Conservation (phyloP, 2,797 vertebrate species). For the Neosalanx taihuensis region DNA sequence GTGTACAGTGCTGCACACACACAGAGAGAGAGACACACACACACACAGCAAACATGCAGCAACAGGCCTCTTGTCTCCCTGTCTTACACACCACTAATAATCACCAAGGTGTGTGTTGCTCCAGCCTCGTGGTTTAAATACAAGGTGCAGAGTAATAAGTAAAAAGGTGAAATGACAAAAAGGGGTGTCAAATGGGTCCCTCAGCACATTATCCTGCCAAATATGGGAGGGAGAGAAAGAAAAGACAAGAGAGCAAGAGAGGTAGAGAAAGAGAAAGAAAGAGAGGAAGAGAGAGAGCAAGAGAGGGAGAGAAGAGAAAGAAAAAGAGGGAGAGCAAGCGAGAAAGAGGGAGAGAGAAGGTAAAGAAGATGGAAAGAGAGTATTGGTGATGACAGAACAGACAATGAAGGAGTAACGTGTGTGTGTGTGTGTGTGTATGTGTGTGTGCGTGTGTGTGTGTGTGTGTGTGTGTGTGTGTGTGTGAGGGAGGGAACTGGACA, state of each 20-base stretch:
- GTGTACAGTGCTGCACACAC: background rate
- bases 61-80: conserved; percentile 1
- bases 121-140: conserved; percentile 26
- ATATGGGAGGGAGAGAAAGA: conserved; percentile 4
- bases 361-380: conserved; percentile 26
- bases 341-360: conserved; percentile 16
- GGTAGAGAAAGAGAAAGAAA: no score
- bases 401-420: conserved; percentile 16
- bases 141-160: conserved; percentile 22
- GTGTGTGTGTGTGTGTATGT: no score
- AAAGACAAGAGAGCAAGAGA: no score
- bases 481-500: conserved; percentile 18
- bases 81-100: background rate
- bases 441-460: no score
- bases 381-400: conserved; percentile 24
- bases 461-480: background rate
- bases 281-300: conserved; percentile 12
- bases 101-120: conserved; percentile 4
- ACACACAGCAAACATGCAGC: conserved; percentile 1
- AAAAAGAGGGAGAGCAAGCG: no score
- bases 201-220: conserved; percentile 12
- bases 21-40: no score
- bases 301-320: conserved; percentile 7
- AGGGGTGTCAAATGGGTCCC: conserved; percentile 6
- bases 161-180: conserved; percentile 34